Conservation (phyloP, 2,113 vertebrate species). For the Axis porcinus region DNA sequence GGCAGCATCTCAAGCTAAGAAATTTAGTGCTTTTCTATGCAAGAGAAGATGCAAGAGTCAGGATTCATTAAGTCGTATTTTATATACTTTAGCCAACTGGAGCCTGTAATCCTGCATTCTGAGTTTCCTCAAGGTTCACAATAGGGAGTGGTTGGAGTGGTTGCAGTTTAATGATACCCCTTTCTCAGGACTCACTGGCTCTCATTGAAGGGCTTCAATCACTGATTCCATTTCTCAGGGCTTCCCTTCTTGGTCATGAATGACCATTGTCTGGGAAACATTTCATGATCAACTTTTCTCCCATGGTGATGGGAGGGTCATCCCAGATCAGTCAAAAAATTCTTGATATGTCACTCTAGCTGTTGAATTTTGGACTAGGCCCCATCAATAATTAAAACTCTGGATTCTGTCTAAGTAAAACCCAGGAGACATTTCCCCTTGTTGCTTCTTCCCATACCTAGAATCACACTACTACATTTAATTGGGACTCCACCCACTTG, state of each 20-base stretch:
- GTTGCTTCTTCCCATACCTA: background rate
- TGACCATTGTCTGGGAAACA: background rate
- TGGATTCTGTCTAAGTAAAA: background rate
- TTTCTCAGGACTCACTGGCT: background rate
- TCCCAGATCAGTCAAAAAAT: background rate
- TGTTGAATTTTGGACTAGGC: background rate
- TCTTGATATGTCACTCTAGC: background rate
- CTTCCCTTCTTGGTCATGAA: background rate
- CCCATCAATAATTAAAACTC: background rate
- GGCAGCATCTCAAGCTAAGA: background rate
- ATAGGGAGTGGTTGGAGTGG: background rate
- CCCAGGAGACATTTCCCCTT: background rate
- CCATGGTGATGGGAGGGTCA: background rate
- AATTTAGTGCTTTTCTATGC: background rate
- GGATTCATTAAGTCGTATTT: background rate
- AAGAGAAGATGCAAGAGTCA: background rate
- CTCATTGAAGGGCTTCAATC: background rate
- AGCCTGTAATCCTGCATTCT: background rate
- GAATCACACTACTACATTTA: background rate
- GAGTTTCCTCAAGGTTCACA: background rate
- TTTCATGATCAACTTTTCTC: background rate
- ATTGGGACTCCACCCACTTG: background rate
- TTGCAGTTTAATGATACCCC: background rate
- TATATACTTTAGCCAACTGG: background rate
- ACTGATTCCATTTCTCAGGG: background rate